These are phyloP conservation scores for Rotaria magnacalcarata DNA, from an alignment of 2,888 invertebrate species.

Conservation along the genomic window DNA sequence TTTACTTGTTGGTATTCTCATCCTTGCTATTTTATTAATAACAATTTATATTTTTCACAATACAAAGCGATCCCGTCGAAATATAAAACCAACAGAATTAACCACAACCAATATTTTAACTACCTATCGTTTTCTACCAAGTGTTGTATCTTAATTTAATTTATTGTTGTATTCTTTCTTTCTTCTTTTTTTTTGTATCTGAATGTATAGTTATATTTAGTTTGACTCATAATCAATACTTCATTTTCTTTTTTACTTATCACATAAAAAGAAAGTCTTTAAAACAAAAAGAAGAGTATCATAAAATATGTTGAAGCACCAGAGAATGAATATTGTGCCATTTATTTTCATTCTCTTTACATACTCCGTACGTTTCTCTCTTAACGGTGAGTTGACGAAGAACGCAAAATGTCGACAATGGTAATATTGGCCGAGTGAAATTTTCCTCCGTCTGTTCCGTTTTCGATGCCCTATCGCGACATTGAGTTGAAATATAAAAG, in stretches of 20 bases:
- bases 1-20: not conserved
- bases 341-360: not conserved
- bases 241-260: not conserved
- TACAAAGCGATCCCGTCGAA: conserved; percentile 19
- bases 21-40: not conserved
- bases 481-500: not conserved
- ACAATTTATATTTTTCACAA: not conserved
- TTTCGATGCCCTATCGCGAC: not conserved
- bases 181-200: not conserved
- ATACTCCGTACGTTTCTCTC: not conserved
- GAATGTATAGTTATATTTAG: not conserved
- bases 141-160: not conserved
- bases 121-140: conserved; percentile 21
- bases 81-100: conserved; percentile 13
- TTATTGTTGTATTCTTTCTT: not conserved
- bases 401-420: conserved; percentile 22
- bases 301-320: not conserved
- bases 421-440: not conserved
- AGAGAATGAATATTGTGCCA: not conserved
- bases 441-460: conserved; percentile 13
- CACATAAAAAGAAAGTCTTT: not conserved
- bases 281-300: not conserved
- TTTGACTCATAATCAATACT: not conserved
- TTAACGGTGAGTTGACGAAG: not conserved
- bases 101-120: not conserved